Percentiles rank a stretch among this genome's conserved stretches.
phyloP scores from a whole-genome alignment of 1,140 invertebrate genomes.

The Trichonephila clavata region DNA sequence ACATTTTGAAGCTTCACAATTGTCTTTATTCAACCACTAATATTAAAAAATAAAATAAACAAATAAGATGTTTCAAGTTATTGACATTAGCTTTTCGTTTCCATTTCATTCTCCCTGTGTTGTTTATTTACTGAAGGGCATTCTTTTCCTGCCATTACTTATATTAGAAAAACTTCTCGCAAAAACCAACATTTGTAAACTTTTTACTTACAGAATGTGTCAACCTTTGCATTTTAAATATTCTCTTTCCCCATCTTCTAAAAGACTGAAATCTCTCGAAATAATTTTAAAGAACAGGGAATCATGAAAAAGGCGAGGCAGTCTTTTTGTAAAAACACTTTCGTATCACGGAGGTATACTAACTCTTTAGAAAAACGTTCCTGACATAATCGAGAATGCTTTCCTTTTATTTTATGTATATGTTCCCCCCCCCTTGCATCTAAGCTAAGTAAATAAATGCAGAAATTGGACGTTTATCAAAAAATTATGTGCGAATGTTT shows the following conservation, averaged over 20 bases:
- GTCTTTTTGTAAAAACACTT: not conserved
- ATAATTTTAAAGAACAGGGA: not conserved
- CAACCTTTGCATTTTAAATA: slow-evolving; percentile 1
- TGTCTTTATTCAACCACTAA: not conserved
- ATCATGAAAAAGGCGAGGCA: not conserved
- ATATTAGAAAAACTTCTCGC: not conserved
- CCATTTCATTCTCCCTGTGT: no score
- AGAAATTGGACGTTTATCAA: not conserved
- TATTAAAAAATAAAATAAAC: not conserved
- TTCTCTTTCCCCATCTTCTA: not conserved
- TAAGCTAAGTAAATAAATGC: not conserved
- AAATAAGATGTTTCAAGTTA: not conserved
- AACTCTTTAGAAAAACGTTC: not conserved
- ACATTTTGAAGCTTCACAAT: not conserved
- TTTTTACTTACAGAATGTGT: not conserved
- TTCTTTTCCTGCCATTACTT: not conserved
- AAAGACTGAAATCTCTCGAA: not conserved
- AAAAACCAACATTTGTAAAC: not conserved
- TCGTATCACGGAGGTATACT: not conserved
- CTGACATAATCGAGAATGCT: not conserved
- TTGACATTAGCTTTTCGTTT: not conserved
- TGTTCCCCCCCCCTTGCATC: not conserved
- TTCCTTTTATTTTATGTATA: not conserved
- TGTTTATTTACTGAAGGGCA: not conserved
- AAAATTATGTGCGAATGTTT: not conserved